phyloP scores from a whole-genome alignment of 2,888 invertebrate genomes.

The Scelioninae gen. 2 region DNA sequence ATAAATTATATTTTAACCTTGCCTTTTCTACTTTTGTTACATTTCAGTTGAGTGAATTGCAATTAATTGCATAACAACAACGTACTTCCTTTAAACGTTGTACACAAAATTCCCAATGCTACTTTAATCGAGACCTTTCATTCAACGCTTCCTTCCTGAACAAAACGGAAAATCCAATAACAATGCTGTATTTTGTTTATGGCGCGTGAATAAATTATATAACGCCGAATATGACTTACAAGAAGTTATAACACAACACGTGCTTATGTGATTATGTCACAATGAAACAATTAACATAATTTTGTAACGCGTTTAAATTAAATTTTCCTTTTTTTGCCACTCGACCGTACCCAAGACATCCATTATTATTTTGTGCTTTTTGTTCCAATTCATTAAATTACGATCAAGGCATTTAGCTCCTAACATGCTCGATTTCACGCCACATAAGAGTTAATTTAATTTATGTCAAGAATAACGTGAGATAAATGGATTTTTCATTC shows the following conservation, averaged over 20 bases:
- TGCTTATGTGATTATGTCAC: constrained; percentile 14
- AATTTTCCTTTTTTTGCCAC: neutral
- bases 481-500: constrained; percentile 13
- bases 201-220: neutral
- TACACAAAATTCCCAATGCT: too few relatives aligned
- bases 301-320: constrained; percentile 3
- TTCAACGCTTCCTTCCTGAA: too few relatives aligned
- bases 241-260: neutral
- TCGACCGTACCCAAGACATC: too few relatives aligned
- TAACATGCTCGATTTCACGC: too few relatives aligned
- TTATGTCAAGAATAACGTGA: constrained; percentile 20
- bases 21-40: too few relatives aligned
- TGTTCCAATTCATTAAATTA: too few relatives aligned
- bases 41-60: too few relatives aligned
- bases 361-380: too few relatives aligned
- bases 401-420: too few relatives aligned
- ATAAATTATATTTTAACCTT: too few relatives aligned
- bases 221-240: neutral
- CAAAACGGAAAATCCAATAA: neutral
- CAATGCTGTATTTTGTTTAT: neutral
- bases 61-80: too few relatives aligned
- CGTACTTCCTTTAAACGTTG: neutral
- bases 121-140: too few relatives aligned
- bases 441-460: constrained; percentile 12
- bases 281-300: constrained; percentile 17